A percentile compares a stretch with the other conserved stretches of the same genome.
Conservation (phyloP, 1,140 invertebrate genomes). For the Dufourea novaeangliae region DNA sequence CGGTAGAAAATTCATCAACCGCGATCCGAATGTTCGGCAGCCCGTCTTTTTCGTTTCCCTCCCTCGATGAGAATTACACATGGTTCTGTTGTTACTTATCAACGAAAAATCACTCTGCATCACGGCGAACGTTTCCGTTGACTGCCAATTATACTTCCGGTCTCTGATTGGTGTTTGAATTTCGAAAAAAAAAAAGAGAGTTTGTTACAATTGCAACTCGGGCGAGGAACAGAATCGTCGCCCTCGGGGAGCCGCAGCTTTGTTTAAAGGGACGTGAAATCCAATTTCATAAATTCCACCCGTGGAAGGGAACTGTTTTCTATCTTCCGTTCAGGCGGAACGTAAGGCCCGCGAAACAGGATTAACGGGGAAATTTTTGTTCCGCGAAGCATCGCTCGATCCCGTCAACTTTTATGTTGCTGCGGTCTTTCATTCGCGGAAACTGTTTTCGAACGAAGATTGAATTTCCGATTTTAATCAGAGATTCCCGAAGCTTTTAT, state of each 20-base stretch:
- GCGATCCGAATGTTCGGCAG: conserved; percentile 4
- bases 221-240: too few species aligned
- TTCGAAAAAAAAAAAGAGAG: too few species aligned
- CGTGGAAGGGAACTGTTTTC: not conserved
- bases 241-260: too few species aligned
- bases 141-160: not conserved
- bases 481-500: not conserved
- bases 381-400: not conserved
- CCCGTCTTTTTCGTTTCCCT: not conserved
- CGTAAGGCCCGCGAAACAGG: not conserved
- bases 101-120: not conserved
- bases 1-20: conserved; percentile 39
- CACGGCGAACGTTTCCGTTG: not conserved
- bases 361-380: not conserved
- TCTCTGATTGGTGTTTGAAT: too few species aligned
- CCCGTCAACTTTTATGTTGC: not conserved
- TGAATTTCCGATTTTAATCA: not conserved
- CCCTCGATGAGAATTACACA: conserved; percentile 9
- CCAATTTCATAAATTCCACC: conserved; percentile 19
- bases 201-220: too few species aligned
- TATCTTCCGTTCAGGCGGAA: not conserved
- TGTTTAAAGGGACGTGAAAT: conserved; percentile 34
- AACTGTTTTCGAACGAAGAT: not conserved
- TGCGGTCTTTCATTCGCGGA: not conserved
- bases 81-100: not conserved